A percentile compares a stretch with the other conserved stretches of the same genome.
Conservation (phyloP, 2,888 invertebrate genomes). For the Stomorhina lunata region DNA sequence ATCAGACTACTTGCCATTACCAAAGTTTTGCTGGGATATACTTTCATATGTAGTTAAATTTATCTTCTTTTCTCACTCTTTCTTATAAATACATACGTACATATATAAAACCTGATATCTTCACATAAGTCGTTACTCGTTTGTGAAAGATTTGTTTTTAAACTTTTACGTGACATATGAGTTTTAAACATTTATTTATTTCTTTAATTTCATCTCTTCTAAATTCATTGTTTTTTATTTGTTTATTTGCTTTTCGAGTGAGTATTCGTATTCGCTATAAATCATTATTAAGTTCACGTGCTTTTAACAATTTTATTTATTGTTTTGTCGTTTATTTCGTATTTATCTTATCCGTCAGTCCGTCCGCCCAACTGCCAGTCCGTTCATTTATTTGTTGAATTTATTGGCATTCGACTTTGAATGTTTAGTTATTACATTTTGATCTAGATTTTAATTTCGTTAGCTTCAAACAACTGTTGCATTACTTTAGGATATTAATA, state of each 20-base stretch:
- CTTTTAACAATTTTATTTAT: slow-evolving; percentile 34
- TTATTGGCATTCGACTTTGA: slow-evolving; percentile 42
- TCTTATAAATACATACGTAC: not conserved
- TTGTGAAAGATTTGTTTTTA: too few relatives aligned
- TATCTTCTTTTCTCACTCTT: not conserved
- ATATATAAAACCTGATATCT: too few relatives aligned
- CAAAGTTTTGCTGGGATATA: too few relatives aligned
- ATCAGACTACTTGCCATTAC: too few relatives aligned
- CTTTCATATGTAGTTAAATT: not conserved
- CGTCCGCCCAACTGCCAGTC: not conserved
- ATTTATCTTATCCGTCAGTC: not conserved
- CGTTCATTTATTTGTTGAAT: slow-evolving; percentile 12
- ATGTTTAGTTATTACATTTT: slow-evolving; percentile 29
- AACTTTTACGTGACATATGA: too few relatives aligned
- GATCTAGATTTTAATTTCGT: slow-evolving; percentile 4
- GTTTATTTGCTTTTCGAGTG: not conserved
- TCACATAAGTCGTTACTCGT: too few relatives aligned
- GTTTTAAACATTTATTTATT: not conserved
- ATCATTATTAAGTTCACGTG: slow-evolving; percentile 50
- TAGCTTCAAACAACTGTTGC: slow-evolving; percentile 56
- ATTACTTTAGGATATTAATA: not conserved
- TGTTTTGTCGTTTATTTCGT: slow-evolving; percentile 23
- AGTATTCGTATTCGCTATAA: slow-evolving; percentile 35
- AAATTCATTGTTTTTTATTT: not conserved
- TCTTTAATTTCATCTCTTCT: slow-evolving; percentile 5